Conservation (phyloP, 2,888 invertebrate genomes). For the Leptopterna dolabrata region DNA sequence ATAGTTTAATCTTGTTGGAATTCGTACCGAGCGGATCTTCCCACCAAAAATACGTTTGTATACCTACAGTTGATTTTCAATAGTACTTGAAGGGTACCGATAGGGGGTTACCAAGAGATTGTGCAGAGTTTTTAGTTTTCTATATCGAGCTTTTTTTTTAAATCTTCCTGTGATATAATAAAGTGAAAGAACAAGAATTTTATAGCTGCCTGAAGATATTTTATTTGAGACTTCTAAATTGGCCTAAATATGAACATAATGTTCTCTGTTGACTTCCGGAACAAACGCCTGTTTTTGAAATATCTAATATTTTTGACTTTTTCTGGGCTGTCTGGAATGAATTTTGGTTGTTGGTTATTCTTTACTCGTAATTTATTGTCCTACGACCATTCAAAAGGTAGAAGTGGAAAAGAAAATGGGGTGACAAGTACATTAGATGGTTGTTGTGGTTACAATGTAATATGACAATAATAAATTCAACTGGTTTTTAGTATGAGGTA, state of each 20-base stretch:
- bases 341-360: neutral
- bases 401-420: neutral
- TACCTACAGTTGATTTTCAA: neutral
- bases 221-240: neutral
- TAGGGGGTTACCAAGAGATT: constrained; percentile 32
- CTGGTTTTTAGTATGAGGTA: too few relatives aligned
- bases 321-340: neutral
- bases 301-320: neutral
- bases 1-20: constrained; percentile 10
- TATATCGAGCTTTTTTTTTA: neutral
- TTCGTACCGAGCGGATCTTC: neutral
- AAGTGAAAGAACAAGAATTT: neutral
- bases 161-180: constrained; percentile 42
- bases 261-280: neutral
- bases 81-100: neutral
- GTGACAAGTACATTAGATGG: neutral
- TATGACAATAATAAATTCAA: too few relatives aligned
- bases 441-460: too few relatives aligned
- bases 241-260: neutral
- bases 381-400: neutral
- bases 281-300: neutral
- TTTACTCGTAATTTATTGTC: neutral
- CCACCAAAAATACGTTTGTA: neutral
- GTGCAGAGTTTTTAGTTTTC: constrained; percentile 9
- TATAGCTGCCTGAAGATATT: neutral